These are phyloP conservation scores for Eciton burchellii DNA, from an alignment of 1,140 invertebrate genomes.

Conservation along the genomic window DNA sequence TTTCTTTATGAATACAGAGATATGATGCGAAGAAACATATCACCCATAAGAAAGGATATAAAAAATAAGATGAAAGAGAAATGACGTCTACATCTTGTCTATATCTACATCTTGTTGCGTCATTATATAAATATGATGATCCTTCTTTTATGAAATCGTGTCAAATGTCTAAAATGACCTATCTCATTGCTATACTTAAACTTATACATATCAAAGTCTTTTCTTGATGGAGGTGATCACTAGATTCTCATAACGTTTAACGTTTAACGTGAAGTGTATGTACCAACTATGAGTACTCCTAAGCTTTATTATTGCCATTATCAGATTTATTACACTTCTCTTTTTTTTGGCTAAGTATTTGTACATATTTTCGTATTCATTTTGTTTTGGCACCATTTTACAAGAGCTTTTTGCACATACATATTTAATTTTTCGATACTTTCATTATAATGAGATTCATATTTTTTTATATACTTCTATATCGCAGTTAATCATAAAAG, in stretches of 20 bases:
- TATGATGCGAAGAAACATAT: slow-evolving; percentile 14
- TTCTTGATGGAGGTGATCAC: slow-evolving; percentile 28
- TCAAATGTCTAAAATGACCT: slow-evolving; percentile 3
- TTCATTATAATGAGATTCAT: slow-evolving; percentile 58
- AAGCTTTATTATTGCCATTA: slow-evolving; percentile 65
- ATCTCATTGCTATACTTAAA: slow-evolving; percentile 12
- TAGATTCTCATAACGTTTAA: slow-evolving; percentile 46
- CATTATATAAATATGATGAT: slow-evolving; percentile 15
- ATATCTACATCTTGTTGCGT: background rate
- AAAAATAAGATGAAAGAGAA: slow-evolving; percentile 18
- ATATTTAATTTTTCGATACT: slow-evolving; percentile 60
- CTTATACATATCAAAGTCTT: slow-evolving; percentile 3
- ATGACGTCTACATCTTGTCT: slow-evolving; percentile 20
- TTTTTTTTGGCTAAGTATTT: slow-evolving; percentile 75
- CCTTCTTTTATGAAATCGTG: slow-evolving; percentile 7
- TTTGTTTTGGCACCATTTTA: slow-evolving; percentile 76
- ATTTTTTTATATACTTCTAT: slow-evolving; percentile 56
- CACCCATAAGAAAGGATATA: slow-evolving; percentile 2
- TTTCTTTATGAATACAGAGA: slow-evolving; percentile 28
- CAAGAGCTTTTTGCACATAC: slow-evolving; percentile 56
- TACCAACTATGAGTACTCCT: slow-evolving; percentile 49
- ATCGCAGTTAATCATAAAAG: slow-evolving; percentile 70
- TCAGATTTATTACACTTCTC: slow-evolving; percentile 64
- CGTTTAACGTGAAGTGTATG: slow-evolving; percentile 54
- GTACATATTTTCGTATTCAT: slow-evolving; percentile 70